Conservation (phyloP, 2,113 vertebrate genomes). For the Okapia johnstoni region DNA sequence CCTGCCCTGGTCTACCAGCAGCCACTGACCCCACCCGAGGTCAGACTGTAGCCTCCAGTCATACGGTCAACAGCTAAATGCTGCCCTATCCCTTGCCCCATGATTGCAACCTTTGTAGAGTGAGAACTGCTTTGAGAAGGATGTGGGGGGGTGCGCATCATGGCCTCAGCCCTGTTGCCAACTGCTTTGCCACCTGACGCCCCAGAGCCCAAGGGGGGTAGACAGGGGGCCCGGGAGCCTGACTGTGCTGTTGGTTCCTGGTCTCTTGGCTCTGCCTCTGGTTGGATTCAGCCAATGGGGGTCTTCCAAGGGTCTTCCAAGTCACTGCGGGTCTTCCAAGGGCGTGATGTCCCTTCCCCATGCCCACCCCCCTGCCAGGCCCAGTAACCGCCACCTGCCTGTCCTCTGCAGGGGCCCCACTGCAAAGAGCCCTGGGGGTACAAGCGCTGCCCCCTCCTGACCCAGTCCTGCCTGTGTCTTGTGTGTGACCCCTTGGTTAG, state of each 20-base stretch:
- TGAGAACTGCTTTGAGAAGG: neutral
- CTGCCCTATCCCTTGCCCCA: rapidly evolving
- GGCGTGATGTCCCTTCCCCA: neutral
- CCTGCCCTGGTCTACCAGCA: neutral
- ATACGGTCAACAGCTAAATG: rapidly evolving
- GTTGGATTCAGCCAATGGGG: rapidly evolving
- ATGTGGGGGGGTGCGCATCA: rapidly evolving
- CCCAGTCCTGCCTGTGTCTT: no score
- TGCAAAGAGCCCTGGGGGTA: no score
- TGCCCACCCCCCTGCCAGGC: neutral
- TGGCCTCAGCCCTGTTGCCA: no score
- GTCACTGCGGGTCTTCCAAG: rapidly evolving
- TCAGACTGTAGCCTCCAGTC: neutral
- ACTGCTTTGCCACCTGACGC: neutral
- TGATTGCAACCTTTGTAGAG: neutral
- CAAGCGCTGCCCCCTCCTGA: neutral
- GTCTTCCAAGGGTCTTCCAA: neutral
- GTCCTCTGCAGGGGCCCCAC: rapidly evolving
- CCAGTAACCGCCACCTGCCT: rapidly evolving
- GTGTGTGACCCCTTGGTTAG: rapidly evolving
- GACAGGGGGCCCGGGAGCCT: neutral
- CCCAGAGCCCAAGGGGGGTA: rapidly evolving
- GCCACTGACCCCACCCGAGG: rapidly evolving
- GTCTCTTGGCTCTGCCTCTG: rapidly evolving
- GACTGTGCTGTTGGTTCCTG: rapidly evolving